These are phyloP conservation scores for Menidia beryllina DNA, from an alignment of 2,113 vertebrate species.

Conservation along the genomic window DNA sequence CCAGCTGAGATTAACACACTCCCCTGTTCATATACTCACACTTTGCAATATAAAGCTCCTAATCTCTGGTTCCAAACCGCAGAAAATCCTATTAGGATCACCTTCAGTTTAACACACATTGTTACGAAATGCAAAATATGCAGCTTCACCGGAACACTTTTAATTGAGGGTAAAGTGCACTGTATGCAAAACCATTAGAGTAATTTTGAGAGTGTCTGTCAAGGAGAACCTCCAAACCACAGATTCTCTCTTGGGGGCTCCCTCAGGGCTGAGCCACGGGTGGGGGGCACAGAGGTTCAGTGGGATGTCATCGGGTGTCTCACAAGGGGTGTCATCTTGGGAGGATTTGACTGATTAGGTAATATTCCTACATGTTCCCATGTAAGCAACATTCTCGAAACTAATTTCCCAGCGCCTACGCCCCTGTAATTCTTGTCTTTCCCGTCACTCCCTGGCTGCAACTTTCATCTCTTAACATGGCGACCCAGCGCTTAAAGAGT, in stretches of 20 bases:
- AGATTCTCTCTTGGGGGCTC: constrained; percentile 78
- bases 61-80: constrained; percentile 84
- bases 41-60: constrained; percentile 80
- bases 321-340: constrained; percentile 80
- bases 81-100: constrained; percentile 87
- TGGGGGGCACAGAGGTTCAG: constrained; percentile 64
- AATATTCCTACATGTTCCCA: constrained; percentile 82
- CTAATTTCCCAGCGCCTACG: constrained; percentile 77
- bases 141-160: constrained; percentile 77
- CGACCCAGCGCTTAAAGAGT: constrained; percentile 78
- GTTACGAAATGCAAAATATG: constrained; percentile 84
- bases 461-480: constrained; percentile 82
- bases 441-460: constrained; percentile 63
- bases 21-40: constrained; percentile 70
- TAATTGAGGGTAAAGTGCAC: constrained; percentile 82
- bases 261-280: constrained; percentile 75
- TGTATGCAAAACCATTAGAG: constrained; percentile 78
- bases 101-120: constrained; percentile 84
- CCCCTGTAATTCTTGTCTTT: constrained; percentile 79
- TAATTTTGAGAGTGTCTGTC: constrained; percentile 79
- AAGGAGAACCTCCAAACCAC: constrained; percentile 73
- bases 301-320: constrained; percentile 71
- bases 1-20: constrained; percentile 80
- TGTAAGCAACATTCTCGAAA: constrained; percentile 84
- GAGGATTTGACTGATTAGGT: constrained; percentile 87